Percentiles rank a stretch among this genome's conserved stretches.
Conservation (phyloP, 2,888 invertebrate genomes). For the Volucella zonaria region DNA sequence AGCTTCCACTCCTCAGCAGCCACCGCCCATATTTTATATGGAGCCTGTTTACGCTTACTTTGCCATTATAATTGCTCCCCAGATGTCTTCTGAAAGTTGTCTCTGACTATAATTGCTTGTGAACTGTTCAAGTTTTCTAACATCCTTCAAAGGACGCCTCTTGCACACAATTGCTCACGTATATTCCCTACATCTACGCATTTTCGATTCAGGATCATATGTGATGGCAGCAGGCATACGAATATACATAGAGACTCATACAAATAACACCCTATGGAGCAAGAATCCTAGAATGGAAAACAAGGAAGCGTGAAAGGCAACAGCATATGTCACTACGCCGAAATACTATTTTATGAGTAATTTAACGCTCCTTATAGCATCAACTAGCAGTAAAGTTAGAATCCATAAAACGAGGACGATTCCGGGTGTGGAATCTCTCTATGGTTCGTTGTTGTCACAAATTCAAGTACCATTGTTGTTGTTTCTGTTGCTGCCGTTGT, state of each 20-base stretch:
- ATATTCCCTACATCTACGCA: background rate
- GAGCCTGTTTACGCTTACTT: constrained; percentile 37
- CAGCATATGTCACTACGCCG: constrained; percentile 57
- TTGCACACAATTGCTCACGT: constrained; percentile 33
- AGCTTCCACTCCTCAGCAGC: constrained; percentile 7
- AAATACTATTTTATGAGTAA: constrained; percentile 69
- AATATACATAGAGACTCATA: background rate
- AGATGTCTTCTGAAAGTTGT: constrained; percentile 58
- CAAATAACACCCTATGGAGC: constrained; percentile 63
- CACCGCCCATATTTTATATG: background rate
- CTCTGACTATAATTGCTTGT: constrained; percentile 64
- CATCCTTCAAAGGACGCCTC: constrained; percentile 53
- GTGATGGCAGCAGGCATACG: constrained; percentile 47
- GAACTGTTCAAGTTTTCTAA: constrained; percentile 61
- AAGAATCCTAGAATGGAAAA: constrained; percentile 51
- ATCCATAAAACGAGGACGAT: constrained; percentile 49
- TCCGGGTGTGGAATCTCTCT: background rate
- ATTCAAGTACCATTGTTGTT: constrained; percentile 25
- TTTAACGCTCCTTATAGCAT: constrained; percentile 70
- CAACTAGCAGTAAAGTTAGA: constrained; percentile 63
- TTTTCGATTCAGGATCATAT: constrained; percentile 27
- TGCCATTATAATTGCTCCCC: constrained; percentile 62
- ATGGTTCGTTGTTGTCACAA: constrained; percentile 37
- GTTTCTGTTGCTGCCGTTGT: background rate
- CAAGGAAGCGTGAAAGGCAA: constrained; percentile 59